Evolutionary conservation across 2,888 invertebrate species (phyloP), one percentile per base, ranked within the genome.

Genomic region (Oscheius onirici): DNA sequence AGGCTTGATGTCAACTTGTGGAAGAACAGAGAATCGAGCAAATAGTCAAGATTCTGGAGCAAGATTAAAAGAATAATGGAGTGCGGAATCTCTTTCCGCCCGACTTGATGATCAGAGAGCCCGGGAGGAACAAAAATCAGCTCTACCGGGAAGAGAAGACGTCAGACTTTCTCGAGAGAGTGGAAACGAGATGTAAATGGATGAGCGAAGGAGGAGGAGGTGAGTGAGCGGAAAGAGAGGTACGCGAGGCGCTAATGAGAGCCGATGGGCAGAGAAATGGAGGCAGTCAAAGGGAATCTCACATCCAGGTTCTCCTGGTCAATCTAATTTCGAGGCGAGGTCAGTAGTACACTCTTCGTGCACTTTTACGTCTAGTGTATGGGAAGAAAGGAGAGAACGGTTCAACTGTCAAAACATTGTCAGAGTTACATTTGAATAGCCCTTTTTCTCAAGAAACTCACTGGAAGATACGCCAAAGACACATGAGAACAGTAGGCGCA

Each of bases 401-500:
- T n/a, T n/a, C n/a, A n/a, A n/a, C n/a, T n/a, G n/a, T n/a, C n/a
- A n/a, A n/a, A n/a, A n/a, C n/a, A n/a, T n/a, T n/a, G n/a, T n/a
- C n/a, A n/a, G n/a, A n/a, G n/a, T n/a, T n/a, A n/a, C n/a, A n/a
- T n/a, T n/a, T n/a, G n/a, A n/a, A n/a, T n/a, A n/a, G n/a, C n/a
- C n/a, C n/a, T n/a, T n/a, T n/a, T 34, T 3, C 34, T 34, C 34
- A 54, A n/a, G 22, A n/a, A 65, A 69, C 79, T 22, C 60, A 83
- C 83, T 79, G 80, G 79, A 11, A 77, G 58, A 68, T 79, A 78
- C 28, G 71, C 73, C 28, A 79, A 66, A 61, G 75, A 73, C n/a
- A 75, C 52, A 57, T 83, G 84, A 10, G 69, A 67, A 70, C 83
- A 84, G 51, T 76, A 68, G 20, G 60, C 40, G 58, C 83, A 84